These are phyloP conservation scores for Mimachlamys varia DNA, from an alignment of 2,888 invertebrate species.

Conservation along the genomic window DNA sequence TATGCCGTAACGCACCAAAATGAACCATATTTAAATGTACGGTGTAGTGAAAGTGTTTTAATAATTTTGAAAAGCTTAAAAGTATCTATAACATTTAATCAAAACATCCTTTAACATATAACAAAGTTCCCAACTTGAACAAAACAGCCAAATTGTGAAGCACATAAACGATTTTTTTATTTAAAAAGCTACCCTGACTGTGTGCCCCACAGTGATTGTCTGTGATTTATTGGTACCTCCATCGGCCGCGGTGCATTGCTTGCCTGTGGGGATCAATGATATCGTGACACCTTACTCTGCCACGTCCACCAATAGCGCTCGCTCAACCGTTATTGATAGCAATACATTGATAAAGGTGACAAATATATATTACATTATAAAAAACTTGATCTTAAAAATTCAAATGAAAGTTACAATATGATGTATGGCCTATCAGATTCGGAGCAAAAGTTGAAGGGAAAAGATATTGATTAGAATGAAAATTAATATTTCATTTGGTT, in stretches of 20 bases:
- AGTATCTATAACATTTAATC: conserved; percentile 3
- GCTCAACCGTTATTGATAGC: not conserved
- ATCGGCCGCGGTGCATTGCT: not conserved
- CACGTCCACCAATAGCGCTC: not conserved
- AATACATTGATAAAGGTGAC: conserved; percentile 2
- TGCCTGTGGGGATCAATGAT: not conserved
- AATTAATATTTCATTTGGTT: conserved; percentile 19
- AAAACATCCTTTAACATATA: not conserved
- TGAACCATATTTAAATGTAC: not conserved
- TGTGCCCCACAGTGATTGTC: not conserved
- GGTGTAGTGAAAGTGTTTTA: not conserved
- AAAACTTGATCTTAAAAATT: conserved; percentile 11
- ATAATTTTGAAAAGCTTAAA: not conserved
- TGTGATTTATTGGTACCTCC: not conserved
- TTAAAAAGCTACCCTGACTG: not conserved
- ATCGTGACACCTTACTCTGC: not conserved
- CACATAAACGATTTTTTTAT: not conserved
- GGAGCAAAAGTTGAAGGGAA: conserved; percentile 20
- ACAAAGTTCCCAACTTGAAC: not conserved
- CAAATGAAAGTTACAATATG: conserved; percentile 31
- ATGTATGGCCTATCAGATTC: conserved; percentile 9
- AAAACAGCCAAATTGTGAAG: not conserved
- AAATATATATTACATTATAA: not conserved
- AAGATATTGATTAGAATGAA: not conserved
- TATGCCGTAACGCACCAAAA: not conserved